These are phyloP conservation scores for Cephus nigrinus DNA, from an alignment of 2,888 invertebrate species.

Conservation along the genomic window DNA sequence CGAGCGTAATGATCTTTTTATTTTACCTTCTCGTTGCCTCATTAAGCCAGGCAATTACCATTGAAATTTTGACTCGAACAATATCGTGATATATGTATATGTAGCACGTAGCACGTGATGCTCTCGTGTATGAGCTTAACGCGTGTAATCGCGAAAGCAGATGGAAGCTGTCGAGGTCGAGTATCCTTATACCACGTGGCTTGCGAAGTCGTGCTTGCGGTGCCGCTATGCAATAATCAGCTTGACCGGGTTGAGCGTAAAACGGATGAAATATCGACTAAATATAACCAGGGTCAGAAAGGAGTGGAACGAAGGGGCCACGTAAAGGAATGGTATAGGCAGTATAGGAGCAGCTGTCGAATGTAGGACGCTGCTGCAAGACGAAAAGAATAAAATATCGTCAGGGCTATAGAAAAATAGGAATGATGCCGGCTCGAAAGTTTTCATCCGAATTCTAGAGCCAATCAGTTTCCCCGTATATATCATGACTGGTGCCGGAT, in stretches of 20 bases:
- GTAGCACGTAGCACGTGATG: neutral
- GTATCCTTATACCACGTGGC: conserved; percentile 14
- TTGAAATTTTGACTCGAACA: neutral
- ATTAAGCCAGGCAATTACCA: neutral
- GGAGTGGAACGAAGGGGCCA: conserved; percentile 40
- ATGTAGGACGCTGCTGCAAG: conserved; percentile 46
- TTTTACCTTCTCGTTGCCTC: neutral
- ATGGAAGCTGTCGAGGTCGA: neutral
- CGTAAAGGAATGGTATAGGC: conserved; percentile 3
- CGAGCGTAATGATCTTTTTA: neutral
- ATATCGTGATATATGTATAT: neutral
- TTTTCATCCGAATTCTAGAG: neutral
- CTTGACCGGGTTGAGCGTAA: conserved; percentile 52
- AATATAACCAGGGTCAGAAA: conserved; percentile 55
- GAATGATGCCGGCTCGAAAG: neutral
- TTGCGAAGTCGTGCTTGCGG: conserved; percentile 28
- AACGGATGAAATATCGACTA: conserved; percentile 58
- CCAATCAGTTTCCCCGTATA: neutral
- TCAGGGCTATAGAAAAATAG: neutral
- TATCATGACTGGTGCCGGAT: neutral
- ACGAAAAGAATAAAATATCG: neutral
- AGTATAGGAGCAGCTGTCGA: conserved; percentile 43
- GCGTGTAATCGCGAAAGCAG: neutral
- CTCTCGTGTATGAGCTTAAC: neutral
- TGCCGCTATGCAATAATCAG: conserved; percentile 42